phyloP scores from a whole-genome alignment of 2,797 vertebrate species.

The Esox masquinongy region DNA sequence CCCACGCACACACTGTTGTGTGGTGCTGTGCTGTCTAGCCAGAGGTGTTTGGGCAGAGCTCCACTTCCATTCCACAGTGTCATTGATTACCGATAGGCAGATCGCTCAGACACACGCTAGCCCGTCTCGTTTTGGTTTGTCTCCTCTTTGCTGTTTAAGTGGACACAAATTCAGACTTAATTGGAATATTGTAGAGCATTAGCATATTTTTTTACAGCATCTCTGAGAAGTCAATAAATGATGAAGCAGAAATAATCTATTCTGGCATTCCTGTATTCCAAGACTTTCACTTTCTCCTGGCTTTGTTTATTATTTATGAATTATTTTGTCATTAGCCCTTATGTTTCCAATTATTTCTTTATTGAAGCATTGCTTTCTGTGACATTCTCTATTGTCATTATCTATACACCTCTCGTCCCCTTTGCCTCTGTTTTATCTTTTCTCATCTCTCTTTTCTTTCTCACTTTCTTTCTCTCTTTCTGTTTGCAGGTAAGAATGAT shows the following conservation, averaged over 20 bases:
- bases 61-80: conserved; percentile 63
- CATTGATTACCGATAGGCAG: conserved; percentile 66
- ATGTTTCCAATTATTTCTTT: background rate
- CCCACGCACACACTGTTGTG: background rate
- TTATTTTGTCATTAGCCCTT: background rate
- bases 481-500: conserved; percentile 89
- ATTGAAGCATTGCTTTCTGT: background rate
- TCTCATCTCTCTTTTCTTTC: background rate
- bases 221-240: background rate
- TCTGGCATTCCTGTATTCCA: background rate
- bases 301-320: background rate
- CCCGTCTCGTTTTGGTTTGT: conserved; percentile 18
- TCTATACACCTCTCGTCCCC: background rate
- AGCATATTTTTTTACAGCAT: background rate
- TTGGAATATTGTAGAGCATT: conserved; percentile 16
- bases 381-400: background rate
- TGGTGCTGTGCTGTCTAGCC: conserved; percentile 47
- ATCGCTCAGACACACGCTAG: conserved; percentile 39
- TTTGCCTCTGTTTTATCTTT: background rate
- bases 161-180: conserved; percentile 13
- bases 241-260: background rate
- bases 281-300: background rate
- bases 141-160: conserved; percentile 28
- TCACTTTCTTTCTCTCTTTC: background rate
- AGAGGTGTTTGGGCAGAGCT: conserved; percentile 69